Evolutionary conservation across 1,140 invertebrate species (phyloP).

Genomic region (Saxidomus purpurata): DNA sequence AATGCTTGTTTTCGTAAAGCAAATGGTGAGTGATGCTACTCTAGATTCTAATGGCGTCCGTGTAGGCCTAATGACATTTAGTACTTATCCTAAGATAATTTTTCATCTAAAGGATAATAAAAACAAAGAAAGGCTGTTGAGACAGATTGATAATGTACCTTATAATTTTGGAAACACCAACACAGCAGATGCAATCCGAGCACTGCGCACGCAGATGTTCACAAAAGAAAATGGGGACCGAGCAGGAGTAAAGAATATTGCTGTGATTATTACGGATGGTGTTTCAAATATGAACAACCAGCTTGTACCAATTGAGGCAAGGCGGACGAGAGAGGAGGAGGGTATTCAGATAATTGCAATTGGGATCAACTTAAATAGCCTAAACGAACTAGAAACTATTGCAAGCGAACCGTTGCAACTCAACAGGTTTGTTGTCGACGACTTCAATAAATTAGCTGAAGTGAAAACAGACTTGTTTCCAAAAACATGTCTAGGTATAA

Average conservation of each 20-base stretch:
- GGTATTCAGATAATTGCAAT: slow-evolving; percentile 79
- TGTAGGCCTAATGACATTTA: slow-evolving; percentile 60
- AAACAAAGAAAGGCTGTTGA: slow-evolving; percentile 33
- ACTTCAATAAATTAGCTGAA: slow-evolving; percentile 75
- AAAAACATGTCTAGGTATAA: slow-evolving; percentile 57
- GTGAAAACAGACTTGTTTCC: slow-evolving; percentile 47
- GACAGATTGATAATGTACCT: slow-evolving; percentile 76
- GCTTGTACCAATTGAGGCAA: slow-evolving; percentile 73
- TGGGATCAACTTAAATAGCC: slow-evolving; percentile 77
- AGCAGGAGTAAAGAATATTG: slow-evolving; percentile 75
- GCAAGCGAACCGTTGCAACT: slow-evolving; percentile 72
- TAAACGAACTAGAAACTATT: slow-evolving; percentile 77
- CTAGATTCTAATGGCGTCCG: slow-evolving; percentile 42
- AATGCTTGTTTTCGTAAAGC: slow-evolving; percentile 53
- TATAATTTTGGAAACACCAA: slow-evolving; percentile 83
- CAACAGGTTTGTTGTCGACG: slow-evolving; percentile 76
- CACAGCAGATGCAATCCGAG: slow-evolving; percentile 79
- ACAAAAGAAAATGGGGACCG: slow-evolving; percentile 77
- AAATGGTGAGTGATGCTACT: slow-evolving; percentile 27
- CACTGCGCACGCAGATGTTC: slow-evolving; percentile 79
- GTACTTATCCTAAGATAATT: slow-evolving; percentile 17
- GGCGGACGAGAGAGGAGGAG: slow-evolving; percentile 58
- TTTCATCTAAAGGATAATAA: slow-evolving; percentile 44
- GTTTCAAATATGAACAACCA: slow-evolving; percentile 80
- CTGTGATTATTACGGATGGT: slow-evolving; percentile 83